phyloP scores from a whole-genome alignment of 2,113 vertebrate species.

The Laticauda colubrina region DNA sequence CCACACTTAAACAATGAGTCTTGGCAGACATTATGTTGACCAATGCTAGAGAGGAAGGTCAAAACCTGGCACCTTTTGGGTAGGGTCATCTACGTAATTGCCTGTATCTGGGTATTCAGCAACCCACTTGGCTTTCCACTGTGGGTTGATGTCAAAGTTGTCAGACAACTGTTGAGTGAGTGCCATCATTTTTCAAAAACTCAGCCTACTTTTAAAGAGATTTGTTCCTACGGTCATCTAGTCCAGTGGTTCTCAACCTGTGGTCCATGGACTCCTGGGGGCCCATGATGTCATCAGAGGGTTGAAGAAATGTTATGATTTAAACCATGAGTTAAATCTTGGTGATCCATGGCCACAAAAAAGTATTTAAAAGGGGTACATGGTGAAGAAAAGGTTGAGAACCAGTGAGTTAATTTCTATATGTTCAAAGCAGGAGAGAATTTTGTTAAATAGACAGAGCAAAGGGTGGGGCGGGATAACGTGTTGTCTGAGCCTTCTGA shows the following conservation, averaged over 20 bases:
- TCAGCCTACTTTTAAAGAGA: neutral
- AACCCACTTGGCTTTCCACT: too few species aligned
- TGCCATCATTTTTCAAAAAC: neutral
- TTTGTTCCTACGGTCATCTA: neutral
- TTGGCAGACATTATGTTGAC: too few species aligned
- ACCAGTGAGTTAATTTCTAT: neutral
- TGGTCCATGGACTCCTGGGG: accelerated
- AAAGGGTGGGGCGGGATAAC: neutral
- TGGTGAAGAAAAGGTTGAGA: neutral
- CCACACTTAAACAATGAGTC: too few species aligned
- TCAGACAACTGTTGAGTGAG: too few species aligned
- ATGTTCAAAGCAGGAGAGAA: neutral
- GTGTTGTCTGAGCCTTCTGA: neutral
- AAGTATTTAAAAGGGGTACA: neutral
- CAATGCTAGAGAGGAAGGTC: too few species aligned
- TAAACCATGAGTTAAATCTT: neutral
- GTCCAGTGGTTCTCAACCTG: neutral
- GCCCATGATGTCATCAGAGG: neutral
- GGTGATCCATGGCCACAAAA: neutral
- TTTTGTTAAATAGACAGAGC: neutral
- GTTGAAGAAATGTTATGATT: neutral
- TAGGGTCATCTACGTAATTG: too few species aligned
- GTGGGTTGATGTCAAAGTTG: too few species aligned
- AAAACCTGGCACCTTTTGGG: too few species aligned
- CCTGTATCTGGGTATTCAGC: too few species aligned